Conservation (phyloP, 2,797 vertebrate species). For the Heteromormyrus szaboi region DNA sequence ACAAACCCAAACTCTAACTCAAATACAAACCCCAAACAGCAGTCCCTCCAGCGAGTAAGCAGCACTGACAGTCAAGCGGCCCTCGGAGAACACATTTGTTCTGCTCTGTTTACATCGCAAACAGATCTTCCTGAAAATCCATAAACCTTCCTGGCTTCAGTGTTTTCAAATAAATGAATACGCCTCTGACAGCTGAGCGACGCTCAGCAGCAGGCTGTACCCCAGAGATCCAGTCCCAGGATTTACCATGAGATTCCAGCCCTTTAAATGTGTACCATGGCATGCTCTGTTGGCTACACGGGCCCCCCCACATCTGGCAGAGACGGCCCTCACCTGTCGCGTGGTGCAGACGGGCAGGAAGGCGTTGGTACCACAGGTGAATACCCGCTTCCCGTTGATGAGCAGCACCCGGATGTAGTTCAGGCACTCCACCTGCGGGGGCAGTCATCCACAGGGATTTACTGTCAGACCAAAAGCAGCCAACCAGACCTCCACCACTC, state of each 20-base stretch:
- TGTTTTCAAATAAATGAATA: background rate
- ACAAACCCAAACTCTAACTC: background rate
- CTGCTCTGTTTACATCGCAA: background rate
- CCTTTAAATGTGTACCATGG: background rate
- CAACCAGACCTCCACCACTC: background rate
- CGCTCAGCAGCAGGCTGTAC: background rate
- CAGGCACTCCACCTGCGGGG: slow-evolving; percentile 84
- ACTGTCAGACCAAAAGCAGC: background rate
- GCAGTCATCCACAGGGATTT: slow-evolving; percentile 8
- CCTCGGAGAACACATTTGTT: background rate
- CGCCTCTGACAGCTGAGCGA: background rate
- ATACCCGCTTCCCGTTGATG: slow-evolving; percentile 84
- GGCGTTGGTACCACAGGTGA: slow-evolving; percentile 93
- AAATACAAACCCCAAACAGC: background rate
- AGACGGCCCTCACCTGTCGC: slow-evolving; percentile 70
- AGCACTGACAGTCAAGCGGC: too few species aligned
- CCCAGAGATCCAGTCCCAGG: background rate
- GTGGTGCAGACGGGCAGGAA: slow-evolving; percentile 88
- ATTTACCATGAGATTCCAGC: background rate
- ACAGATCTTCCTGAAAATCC: background rate
- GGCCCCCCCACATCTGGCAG: background rate
- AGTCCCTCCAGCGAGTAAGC: background rate
- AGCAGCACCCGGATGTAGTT: slow-evolving; percentile 92
- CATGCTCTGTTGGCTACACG: background rate
- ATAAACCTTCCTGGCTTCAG: background rate